Conservation (phyloP, 2,113 vertebrate species). For the Protobothrops flavoviridis region DNA sequence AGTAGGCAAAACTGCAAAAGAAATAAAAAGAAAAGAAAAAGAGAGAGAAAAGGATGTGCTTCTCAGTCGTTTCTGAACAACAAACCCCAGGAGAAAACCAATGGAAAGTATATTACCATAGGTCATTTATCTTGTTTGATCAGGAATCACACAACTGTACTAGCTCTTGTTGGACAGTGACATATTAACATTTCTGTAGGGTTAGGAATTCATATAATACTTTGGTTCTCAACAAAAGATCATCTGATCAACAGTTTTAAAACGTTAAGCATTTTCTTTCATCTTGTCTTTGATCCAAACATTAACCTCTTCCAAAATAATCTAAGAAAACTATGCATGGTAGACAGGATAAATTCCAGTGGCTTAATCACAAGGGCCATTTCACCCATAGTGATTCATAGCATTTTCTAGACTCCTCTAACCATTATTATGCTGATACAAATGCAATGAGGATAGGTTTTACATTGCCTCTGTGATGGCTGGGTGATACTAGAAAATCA, state of each 20-base stretch:
- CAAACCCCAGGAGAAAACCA: not conserved
- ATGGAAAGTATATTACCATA: not conserved
- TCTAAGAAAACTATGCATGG: not conserved
- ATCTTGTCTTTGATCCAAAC: not conserved
- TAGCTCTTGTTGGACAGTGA: not conserved
- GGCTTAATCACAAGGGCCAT: not conserved
- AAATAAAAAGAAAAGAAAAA: not conserved
- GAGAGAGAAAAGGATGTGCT: not conserved
- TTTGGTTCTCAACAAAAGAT: not conserved
- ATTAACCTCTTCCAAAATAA: not conserved
- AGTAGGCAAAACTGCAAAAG: not conserved
- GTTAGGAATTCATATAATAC: not conserved
- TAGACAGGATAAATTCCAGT: not conserved
- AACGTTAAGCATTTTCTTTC: not conserved
- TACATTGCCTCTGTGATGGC: not conserved
- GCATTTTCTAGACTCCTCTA: not conserved
- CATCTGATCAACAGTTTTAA: not conserved
- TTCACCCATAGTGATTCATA: not conserved
- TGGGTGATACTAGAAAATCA: not conserved
- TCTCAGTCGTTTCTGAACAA: not conserved
- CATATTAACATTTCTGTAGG: not conserved
- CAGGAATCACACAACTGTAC: not conserved
- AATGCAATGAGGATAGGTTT: not conserved
- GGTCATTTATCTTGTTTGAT: not conserved
- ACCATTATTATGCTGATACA: not conserved